Evolutionary conservation across 2,888 invertebrate genomes (phyloP), one percentile per base, ranked within the genome.

Genomic region (Tortricodes alternella): DNA sequence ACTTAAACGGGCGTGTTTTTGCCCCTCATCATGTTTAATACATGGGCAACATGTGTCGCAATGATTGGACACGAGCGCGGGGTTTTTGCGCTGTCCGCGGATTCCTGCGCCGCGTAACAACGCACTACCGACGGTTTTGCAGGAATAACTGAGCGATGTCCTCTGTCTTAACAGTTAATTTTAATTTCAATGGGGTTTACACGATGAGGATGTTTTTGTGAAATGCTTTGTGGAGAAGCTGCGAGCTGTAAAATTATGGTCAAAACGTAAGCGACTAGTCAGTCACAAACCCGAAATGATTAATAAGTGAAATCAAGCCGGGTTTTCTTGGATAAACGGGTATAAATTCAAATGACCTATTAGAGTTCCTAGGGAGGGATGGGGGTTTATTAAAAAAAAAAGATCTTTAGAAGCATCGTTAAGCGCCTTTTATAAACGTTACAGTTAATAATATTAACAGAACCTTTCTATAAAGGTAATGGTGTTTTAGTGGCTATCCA

Each of bases 31-130:
- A 74, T 74, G 73, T 70, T 69, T 82, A 65, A 83, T 70, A 73
- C 79, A 84, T 81, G 62, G 62, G 49, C 48, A 64, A 81, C 80
- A 80, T 74, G 75, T 82, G 82, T 79, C 69, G 56, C 55, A 62
- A 59, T 76, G 78, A 78, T 76, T 70, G 73, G 74, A 67, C 68
- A 67, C 66, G 46, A 58, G 49, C 59, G 64, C 46, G 60, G 44
- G 59, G 52, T 55, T 62, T 73, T 70, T 71, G 49, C 57, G 11
- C 41, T 60, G 11, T n/a, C 46, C 13, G n/a, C 8, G 27, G 34
- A 55, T 49, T 27, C 48, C 48, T 41, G 19, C 34, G 8, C 7
- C 24, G 39, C 41, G 41, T 41, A 34, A 43, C 29, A 43, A 50
- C 49, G 49, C 44, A 34, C n/a, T n/a, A n/a, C 34, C 27, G 15